phyloP scores from a whole-genome alignment of 35 echinoderm and acorn worm genomes.

The Amphiura filiformis region DNA sequence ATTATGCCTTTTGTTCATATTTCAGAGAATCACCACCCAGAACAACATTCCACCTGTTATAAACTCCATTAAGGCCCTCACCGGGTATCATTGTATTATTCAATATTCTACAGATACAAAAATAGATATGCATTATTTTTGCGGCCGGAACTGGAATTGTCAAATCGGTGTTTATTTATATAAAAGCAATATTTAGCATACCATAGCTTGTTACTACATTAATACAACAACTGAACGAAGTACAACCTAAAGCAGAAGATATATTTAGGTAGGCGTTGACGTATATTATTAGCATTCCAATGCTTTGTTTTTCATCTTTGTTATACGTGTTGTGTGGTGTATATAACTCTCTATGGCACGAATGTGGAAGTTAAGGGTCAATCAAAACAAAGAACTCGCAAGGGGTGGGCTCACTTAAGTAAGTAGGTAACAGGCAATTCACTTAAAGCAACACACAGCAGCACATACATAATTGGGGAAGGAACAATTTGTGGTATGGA shows the following conservation, averaged over 20 bases:
- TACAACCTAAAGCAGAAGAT: background rate
- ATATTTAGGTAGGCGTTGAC: background rate
- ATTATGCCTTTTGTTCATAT: too few species aligned
- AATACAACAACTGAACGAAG: background rate
- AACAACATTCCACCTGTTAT: too few species aligned
- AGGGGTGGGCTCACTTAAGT: background rate
- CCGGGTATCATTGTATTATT: too few species aligned
- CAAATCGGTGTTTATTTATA: background rate
- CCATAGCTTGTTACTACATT: background rate
- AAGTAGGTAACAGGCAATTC: background rate
- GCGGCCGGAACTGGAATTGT: background rate
- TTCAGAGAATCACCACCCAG: too few species aligned
- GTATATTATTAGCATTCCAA: background rate
- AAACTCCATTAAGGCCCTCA: too few species aligned
- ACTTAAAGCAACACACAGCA: background rate
- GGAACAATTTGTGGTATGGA: background rate
- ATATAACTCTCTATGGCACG: background rate
- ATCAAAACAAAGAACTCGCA: background rate
- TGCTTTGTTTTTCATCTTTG: background rate
- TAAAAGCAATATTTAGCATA: constrained; percentile 3
- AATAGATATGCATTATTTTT: too few species aligned
- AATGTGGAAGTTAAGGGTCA: background rate
- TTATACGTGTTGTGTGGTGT: background rate
- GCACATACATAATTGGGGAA: background rate
- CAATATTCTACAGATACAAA: too few species aligned